These are phyloP conservation scores for Prunella fulvescens DNA, from an alignment of 2,113 vertebrate species.

Conservation along the genomic window DNA sequence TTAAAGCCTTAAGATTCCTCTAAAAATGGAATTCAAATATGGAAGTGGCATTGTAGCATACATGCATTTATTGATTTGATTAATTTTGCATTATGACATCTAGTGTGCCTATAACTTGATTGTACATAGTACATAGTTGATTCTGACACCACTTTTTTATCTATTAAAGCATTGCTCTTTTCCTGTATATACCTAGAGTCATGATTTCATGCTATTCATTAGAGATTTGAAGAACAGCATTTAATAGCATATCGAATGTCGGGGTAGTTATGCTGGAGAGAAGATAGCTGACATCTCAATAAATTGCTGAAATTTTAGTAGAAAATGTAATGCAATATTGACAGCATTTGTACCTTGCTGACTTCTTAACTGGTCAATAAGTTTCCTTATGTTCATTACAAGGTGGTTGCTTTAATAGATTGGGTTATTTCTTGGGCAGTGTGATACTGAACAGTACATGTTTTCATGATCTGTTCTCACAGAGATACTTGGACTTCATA, in stretches of 20 bases:
- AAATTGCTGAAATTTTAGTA: not conserved
- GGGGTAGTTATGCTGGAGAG: not conserved
- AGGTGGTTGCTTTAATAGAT: not conserved
- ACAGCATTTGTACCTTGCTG: not conserved
- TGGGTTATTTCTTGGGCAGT: not conserved
- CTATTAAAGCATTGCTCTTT: not conserved
- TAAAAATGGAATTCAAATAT: not conserved
- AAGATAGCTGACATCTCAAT: not conserved
- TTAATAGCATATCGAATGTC: not conserved
- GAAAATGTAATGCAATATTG: not conserved
- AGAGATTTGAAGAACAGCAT: not conserved
- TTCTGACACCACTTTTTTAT: not conserved
- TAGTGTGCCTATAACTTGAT: not conserved
- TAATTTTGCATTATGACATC: not conserved
- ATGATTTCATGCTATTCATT: not conserved
- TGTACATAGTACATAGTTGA: not conserved
- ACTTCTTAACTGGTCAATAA: not conserved
- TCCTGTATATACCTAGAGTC: not conserved
- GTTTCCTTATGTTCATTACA: not conserved
- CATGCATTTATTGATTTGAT: not conserved
- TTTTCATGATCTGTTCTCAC: not conserved
- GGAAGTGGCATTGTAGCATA: not conserved
- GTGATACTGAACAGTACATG: not conserved
- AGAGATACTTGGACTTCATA: not conserved
- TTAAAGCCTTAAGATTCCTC: not conserved